Evolutionary conservation across 1,140 invertebrate genomes (phyloP).

Genomic region (Cryptotermes secundus): DNA sequence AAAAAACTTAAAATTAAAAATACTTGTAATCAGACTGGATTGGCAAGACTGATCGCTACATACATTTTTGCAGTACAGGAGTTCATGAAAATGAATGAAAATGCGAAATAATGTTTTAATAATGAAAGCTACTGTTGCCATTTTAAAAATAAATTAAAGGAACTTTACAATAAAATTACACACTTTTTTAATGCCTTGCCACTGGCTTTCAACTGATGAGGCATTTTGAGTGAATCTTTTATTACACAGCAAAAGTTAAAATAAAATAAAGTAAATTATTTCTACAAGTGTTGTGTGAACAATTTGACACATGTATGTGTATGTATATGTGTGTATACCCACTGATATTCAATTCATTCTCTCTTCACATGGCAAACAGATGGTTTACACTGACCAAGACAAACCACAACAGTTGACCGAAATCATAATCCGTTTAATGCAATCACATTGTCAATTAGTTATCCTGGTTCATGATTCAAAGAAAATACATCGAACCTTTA

Average conservation of each 20-base stretch:
- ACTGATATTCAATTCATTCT: conserved; percentile 15
- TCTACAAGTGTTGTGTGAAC: conserved; percentile 1
- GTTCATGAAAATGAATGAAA: not conserved
- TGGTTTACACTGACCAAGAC: not conserved
- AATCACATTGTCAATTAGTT: not conserved
- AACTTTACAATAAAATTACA: conserved; percentile 15
- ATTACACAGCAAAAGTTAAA: conserved; percentile 14
- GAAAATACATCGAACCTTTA: not conserved
- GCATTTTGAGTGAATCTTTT: not conserved
- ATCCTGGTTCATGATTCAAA: not conserved
- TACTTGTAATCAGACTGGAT: conserved; percentile 2
- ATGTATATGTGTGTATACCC: not conserved
- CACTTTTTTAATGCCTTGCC: conserved; percentile 4
- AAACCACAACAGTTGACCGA: not conserved
- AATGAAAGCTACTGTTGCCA: conserved; percentile 2
- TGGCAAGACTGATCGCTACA: not conserved
- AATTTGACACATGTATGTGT: not conserved
- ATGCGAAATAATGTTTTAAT: not conserved
- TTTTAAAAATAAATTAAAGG: conserved; percentile 17
- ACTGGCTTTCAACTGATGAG: not conserved
- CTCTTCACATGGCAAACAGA: not conserved
- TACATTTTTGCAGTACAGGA: not conserved
- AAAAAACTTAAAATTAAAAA: not conserved
- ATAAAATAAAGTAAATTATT: conserved; percentile 4
- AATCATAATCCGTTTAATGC: not conserved